Conservation (phyloP, 2,888 invertebrate genomes). For the Cybosia mesomella region DNA sequence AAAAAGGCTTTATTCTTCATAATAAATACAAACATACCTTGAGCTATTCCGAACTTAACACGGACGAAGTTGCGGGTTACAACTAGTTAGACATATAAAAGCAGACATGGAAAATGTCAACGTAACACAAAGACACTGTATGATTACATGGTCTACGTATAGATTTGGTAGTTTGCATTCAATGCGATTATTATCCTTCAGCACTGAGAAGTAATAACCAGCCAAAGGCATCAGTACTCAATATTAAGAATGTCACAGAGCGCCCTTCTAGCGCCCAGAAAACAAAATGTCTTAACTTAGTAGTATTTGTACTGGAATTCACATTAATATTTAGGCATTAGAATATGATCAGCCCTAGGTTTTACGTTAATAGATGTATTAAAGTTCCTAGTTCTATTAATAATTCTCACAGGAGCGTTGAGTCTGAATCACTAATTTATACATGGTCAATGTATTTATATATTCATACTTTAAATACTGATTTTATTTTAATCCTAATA, state of each 20-base stretch:
- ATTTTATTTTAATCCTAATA: no score
- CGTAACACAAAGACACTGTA: constrained; percentile 21
- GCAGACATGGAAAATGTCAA: no score
- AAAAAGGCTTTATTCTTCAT: no score
- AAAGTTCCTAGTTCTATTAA: neutral
- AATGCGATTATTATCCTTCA: constrained; percentile 36
- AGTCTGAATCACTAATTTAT: neutral
- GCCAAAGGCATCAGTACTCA: constrained; percentile 45
- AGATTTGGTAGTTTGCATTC: constrained; percentile 43
- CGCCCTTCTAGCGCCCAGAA: constrained; percentile 23
- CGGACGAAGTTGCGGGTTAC: no score
- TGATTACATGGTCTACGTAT: constrained; percentile 20
- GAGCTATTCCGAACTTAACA: no score
- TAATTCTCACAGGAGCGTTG: neutral
- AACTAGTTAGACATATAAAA: no score
- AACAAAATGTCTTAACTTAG: constrained; percentile 23
- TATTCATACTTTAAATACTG: no score
- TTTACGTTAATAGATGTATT: neutral
- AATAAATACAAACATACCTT: no score
- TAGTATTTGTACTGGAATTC: constrained; percentile 25
- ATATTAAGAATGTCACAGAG: constrained; percentile 40
- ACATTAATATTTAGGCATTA: neutral
- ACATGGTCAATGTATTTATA: no score
- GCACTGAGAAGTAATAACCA: constrained; percentile 52
- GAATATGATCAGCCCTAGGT: neutral